These are phyloP conservation scores for Battus philenor DNA, from an alignment of 1,140 invertebrate species.

Conservation along the genomic window DNA sequence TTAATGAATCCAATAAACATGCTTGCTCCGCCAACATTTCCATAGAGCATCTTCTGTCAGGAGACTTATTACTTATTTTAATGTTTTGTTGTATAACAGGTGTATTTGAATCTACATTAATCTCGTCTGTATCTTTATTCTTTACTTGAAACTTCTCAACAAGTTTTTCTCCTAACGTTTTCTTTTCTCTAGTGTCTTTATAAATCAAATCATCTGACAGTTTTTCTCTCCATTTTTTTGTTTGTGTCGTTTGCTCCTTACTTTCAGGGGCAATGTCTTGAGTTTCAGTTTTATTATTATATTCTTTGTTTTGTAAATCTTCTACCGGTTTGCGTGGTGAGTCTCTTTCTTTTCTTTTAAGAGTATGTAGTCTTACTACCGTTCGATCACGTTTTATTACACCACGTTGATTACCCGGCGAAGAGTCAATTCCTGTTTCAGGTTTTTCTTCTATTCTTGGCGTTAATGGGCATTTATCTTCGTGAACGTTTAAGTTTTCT, in stretches of 20 bases:
- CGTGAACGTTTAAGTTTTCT: conserved; percentile 25
- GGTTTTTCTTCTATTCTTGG: conserved; percentile 58
- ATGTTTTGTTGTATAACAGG: conserved; percentile 14
- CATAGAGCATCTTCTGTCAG: conserved; percentile 69
- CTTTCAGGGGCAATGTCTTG: conserved; percentile 23
- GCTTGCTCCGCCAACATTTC: conserved; percentile 75
- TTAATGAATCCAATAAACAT: conserved; percentile 69
- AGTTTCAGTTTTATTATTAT: conserved; percentile 15
- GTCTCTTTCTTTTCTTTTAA: conserved; percentile 75
- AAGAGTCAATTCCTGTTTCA: conserved; percentile 59
- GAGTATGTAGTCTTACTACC: conserved; percentile 82
- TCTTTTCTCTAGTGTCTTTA: conserved; percentile 74
- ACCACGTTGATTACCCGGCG: conserved; percentile 57
- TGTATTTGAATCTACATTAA: conserved; percentile 18
- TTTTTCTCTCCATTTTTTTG: conserved; percentile 77
- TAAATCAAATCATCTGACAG: conserved; percentile 76
- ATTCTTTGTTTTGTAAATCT: conserved; percentile 16
- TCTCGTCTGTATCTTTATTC: conserved; percentile 74
- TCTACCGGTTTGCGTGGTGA: conserved; percentile 60
- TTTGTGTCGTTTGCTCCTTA: conserved; percentile 36
- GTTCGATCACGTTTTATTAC: conserved; percentile 83
- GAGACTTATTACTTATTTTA: conserved; percentile 41
- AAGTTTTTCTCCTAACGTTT: conserved; percentile 83
- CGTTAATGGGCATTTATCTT: conserved; percentile 48
- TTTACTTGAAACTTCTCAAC: conserved; percentile 85